A percentile compares a stretch with the other conserved stretches of the same genome.
Conservation (phyloP, 2,113 vertebrate species). For the Hippocampus barbouri region DNA sequence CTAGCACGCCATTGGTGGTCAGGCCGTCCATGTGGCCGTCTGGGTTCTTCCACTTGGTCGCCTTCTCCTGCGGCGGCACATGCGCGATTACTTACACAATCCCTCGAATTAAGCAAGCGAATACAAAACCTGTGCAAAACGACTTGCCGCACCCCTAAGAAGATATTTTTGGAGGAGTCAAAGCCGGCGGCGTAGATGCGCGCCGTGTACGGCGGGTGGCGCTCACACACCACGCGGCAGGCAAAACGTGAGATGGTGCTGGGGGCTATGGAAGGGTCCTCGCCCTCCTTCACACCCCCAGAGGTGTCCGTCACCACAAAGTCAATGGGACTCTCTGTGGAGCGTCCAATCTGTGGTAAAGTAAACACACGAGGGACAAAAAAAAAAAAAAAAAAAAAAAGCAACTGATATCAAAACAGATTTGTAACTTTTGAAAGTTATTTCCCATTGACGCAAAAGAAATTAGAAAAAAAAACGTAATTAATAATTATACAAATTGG, state of each 20-base stretch:
- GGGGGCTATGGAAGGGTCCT: slow-evolving; percentile 88
- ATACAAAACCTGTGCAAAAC: not conserved
- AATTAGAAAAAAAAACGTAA: too few relatives aligned
- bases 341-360: slow-evolving; percentile 84
- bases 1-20: slow-evolving; percentile 94
- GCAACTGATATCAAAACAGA: too few relatives aligned
- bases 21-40: slow-evolving; percentile 98
- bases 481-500: too few relatives aligned
- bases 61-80: slow-evolving; percentile 82
- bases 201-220: slow-evolving; percentile 87
- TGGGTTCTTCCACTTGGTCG: slow-evolving; percentile 98
- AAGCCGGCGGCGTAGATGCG: slow-evolving; percentile 97
- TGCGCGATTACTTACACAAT: not conserved
- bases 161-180: slow-evolving; percentile 80
- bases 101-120: not conserved
- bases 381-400: not conserved
- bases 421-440: too few relatives aligned
- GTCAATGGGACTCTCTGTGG: slow-evolving; percentile 97
- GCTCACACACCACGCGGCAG: slow-evolving; percentile 93
- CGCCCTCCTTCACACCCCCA: slow-evolving; percentile 72
- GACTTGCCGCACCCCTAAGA: slow-evolving; percentile 76
- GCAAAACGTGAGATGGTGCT: slow-evolving; percentile 99
- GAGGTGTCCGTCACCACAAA: slow-evolving; percentile 97
- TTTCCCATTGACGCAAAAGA: too few relatives aligned
- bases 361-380: not conserved